phyloP scores from a whole-genome alignment of 1,140 invertebrate genomes.

The Panonychus citri region DNA sequence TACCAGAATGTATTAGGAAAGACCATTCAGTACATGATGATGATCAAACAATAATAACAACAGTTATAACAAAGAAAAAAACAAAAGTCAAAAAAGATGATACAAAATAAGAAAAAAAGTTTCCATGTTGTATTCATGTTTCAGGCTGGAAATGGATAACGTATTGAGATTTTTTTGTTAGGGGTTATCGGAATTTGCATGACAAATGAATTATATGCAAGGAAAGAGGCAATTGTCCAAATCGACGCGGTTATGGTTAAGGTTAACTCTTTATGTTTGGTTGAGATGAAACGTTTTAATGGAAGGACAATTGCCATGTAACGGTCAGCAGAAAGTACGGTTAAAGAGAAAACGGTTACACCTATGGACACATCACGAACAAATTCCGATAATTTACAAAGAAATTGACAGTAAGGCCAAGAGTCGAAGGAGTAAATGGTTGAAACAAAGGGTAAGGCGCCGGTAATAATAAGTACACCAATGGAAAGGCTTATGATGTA shows the following conservation, averaged over 20 bases:
- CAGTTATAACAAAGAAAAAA: no score
- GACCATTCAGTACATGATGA: no score
- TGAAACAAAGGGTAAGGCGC: conserved; percentile 49
- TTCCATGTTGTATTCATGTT: no score
- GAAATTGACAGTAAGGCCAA: conserved; percentile 51
- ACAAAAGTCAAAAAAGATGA: no score
- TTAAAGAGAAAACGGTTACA: conserved; percentile 76
- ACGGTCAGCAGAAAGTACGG: conserved; percentile 63
- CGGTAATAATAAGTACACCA: conserved; percentile 51
- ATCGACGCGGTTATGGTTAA: no score
- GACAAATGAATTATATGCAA: conserved; percentile 45
- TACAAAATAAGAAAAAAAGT: no score
- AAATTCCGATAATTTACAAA: conserved; percentile 58
- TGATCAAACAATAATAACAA: no score
- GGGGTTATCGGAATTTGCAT: conserved; percentile 28
- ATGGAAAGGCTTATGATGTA: conserved; percentile 54
- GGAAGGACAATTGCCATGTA: conserved; percentile 65
- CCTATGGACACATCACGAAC: conserved; percentile 74
- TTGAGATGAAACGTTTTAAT: no score
- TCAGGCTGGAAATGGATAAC: conserved; percentile 53
- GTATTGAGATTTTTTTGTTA: conserved; percentile 32
- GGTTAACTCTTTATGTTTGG: no score
- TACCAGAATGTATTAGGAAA: no score
- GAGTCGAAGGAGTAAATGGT: conserved; percentile 57
- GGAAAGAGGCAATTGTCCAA: no score